Conservation (phyloP, 2,797 vertebrate genomes). For the Mionectes olivaceus region DNA sequence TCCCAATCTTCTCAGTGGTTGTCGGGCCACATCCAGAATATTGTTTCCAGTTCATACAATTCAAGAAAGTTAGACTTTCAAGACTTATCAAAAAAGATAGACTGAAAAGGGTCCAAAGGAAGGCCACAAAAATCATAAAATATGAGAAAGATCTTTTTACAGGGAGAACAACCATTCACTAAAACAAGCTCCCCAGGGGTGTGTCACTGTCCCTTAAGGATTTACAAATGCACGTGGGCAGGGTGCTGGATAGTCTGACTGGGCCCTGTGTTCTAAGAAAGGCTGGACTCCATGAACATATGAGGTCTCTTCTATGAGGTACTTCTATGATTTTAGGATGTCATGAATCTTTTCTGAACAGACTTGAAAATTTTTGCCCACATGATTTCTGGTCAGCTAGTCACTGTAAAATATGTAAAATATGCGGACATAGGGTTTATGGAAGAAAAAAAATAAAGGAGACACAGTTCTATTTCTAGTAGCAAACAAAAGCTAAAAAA, state of each 20-base stretch:
- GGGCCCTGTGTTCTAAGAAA: accelerated
- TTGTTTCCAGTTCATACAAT: background rate
- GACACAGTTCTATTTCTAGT: background rate
- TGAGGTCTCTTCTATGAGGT: accelerated
- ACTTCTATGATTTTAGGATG: background rate
- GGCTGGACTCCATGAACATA: background rate
- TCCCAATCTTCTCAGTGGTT: background rate
- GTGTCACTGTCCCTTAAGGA: background rate
- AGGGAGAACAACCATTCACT: background rate
- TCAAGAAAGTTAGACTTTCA: background rate
- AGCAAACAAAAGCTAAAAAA: background rate
- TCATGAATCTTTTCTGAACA: background rate
- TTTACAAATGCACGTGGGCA: background rate
- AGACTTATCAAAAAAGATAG: background rate
- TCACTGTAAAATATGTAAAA: background rate
- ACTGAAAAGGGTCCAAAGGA: background rate
- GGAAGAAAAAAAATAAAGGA: background rate
- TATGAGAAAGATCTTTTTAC: background rate
- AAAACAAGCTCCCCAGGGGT: accelerated
- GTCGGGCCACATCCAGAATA: background rate
- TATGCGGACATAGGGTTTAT: background rate
- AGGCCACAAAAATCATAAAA: background rate
- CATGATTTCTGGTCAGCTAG: background rate
- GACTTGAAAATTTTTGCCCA: background rate
- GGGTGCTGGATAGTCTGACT: background rate